Evolutionary conservation across 1,140 invertebrate genomes (phyloP), one percentile per base, ranked within the genome.

Genomic region (Drosophila funebris): DNA sequence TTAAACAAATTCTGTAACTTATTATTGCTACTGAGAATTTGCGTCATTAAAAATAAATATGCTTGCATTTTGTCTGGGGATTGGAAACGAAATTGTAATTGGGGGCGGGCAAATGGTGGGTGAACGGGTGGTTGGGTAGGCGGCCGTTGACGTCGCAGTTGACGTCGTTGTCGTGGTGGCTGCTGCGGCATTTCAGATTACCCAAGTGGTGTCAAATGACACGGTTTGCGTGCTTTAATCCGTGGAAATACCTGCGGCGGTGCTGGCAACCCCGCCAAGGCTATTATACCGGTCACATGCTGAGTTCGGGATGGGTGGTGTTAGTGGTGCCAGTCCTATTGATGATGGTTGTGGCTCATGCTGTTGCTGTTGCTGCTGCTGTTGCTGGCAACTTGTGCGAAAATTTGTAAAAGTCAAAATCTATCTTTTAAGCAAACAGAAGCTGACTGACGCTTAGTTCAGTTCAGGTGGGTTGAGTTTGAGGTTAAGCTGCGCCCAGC

Each of bases 381-480:
- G 20, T 22, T 43, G 48, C 48, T 33, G 18, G 73, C 56, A 70
- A 64, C 61, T 79, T 87, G 83, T 88, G 83, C 83, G 84, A 88
- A 88, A 88, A 88, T 88, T 88, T 88, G 83, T 88, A 79, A 88
- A 88, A 88, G 83, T 88, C 83, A 88, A 88, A 88, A 83, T 88
- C 84, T 83, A 88, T 89, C 83, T 88, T 79, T 88, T 83, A 60
- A 43, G 68, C 73, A 75, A 75, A 75, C 61, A 75, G 39, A 43
- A 70, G 67, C 61, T 54, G 37, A 37, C 37, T 44, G 29, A 27
- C 58, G 22, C 33, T 14, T 16, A 31, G 39, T 33, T 54, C 52
- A 14, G 43, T 69, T 60, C 61, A 81, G 82, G 77, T 82, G 79
- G 64, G 36, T 50, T 57, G 66, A 39, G 66, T 31, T 18, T 52